phyloP scores from a whole-genome alignment of 2,113 vertebrate species.

The Numenius arquata region DNA sequence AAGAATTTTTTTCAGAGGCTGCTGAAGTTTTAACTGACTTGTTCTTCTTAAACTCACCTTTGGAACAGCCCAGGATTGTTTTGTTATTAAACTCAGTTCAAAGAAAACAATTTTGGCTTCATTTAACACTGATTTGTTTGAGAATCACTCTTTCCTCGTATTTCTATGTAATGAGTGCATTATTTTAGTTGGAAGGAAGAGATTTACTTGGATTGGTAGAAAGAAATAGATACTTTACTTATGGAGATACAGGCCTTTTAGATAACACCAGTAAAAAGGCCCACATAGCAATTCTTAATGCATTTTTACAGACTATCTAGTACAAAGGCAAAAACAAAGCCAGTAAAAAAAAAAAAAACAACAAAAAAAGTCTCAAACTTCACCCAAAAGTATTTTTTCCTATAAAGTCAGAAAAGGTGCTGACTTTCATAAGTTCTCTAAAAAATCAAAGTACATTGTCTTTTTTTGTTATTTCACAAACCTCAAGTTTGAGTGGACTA shows the following conservation, averaged over 20 bases:
- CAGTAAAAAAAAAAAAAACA: not conserved
- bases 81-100: not conserved
- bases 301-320: not conserved
- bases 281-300: not conserved
- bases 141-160: not conserved
- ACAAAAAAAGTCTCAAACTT: not conserved
- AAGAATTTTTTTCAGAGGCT: not conserved
- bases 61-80: not conserved
- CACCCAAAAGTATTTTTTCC: not conserved
- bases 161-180: not conserved
- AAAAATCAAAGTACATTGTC: not conserved
- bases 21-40: not conserved
- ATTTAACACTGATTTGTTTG: not conserved
- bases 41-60: not conserved
- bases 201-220: not conserved
- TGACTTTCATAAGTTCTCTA: not conserved
- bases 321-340: not conserved
- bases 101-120: not conserved
- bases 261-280: not conserved
- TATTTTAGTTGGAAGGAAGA: not conserved
- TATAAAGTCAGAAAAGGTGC: not conserved
- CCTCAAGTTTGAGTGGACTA: not conserved
- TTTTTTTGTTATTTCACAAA: not conserved
- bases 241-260: not conserved
- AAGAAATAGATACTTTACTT: not conserved